Conservation (phyloP, 2,888 invertebrate species). For the Archips crataeganus region DNA sequence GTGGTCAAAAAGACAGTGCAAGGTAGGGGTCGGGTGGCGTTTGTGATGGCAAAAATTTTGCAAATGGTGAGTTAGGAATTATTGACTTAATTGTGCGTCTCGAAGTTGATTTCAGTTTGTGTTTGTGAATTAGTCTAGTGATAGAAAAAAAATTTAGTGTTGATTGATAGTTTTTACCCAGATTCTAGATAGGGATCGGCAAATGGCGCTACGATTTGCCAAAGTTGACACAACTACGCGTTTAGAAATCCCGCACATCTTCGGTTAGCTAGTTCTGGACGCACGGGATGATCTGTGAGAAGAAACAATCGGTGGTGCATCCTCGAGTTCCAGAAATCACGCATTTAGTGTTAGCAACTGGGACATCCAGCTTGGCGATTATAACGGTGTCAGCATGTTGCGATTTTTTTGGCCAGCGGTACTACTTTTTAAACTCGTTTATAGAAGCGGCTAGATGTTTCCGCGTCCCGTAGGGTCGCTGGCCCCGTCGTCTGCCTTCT, state of each 20-base stretch:
- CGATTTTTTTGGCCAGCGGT: constrained; percentile 87
- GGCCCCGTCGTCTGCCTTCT: constrained; percentile 82
- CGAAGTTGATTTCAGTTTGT: constrained; percentile 70
- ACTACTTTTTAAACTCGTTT: constrained; percentile 87
- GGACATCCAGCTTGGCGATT: constrained; percentile 86
- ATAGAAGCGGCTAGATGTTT: constrained; percentile 85
- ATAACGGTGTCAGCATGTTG: constrained; percentile 87
- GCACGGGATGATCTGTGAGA: constrained; percentile 77
- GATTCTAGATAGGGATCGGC: constrained; percentile 82
- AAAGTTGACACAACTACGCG: constrained; percentile 86
- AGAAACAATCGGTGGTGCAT: constrained; percentile 79
- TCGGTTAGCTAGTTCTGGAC: constrained; percentile 72
- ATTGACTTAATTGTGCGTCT: constrained; percentile 71
- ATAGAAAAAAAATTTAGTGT: constrained; percentile 72
- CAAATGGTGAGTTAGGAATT: constrained; percentile 90
- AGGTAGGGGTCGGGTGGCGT: constrained; percentile 92
- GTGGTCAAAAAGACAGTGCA: constrained; percentile 89
- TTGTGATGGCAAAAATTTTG: constrained; percentile 92
- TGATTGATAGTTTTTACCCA: constrained; percentile 76
- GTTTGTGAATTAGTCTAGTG: constrained; percentile 76
- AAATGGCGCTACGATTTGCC: constrained; percentile 86
- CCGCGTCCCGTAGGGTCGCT: constrained; percentile 86
- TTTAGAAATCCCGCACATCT: constrained; percentile 79
- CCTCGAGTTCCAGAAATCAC: constrained; percentile 73
- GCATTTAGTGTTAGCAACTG: constrained; percentile 81